Percentiles rank a stretch among this genome's conserved stretches.
Evolutionary conservation across 2,797 vertebrate genomes (phyloP).

Genomic region (Paguma larvata): DNA sequence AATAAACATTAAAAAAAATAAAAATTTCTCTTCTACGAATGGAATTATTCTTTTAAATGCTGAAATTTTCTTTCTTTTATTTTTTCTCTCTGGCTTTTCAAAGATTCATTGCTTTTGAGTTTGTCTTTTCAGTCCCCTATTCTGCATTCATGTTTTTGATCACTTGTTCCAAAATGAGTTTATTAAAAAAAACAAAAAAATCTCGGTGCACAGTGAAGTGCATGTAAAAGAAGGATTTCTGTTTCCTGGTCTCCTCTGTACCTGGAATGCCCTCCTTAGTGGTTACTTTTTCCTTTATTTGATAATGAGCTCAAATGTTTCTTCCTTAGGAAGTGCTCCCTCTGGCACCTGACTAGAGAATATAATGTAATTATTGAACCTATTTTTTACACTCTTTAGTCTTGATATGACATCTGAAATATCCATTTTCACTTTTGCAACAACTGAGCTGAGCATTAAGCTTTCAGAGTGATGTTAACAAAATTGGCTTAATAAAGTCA

Average conservation of each 20-base stretch:
- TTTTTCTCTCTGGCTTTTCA: not conserved
- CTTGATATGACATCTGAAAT: constrained; percentile 31
- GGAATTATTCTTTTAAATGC: not conserved
- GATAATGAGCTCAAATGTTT: not conserved
- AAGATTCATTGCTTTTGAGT: not conserved
- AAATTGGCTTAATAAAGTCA: constrained; percentile 58
- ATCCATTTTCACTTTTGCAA: constrained; percentile 7
- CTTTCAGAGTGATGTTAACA: not conserved
- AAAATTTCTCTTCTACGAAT: not conserved
- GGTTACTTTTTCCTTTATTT: constrained; percentile 5
- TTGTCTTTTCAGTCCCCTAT: not conserved
- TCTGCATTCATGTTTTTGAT: not conserved
- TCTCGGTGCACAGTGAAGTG: not conserved
- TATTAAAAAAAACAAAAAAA: not conserved
- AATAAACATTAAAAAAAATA: too few species aligned
- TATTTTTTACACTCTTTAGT: not conserved
- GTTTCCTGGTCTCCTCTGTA: not conserved
- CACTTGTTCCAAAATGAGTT: not conserved
- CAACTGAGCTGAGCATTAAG: not conserved
- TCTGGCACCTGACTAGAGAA: not conserved
- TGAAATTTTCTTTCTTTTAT: not conserved
- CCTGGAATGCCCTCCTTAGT: not conserved
- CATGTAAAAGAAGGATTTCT: not conserved
- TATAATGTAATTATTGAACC: not conserved
- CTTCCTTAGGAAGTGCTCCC: not conserved